phyloP scores from a whole-genome alignment of 2,113 vertebrate species.

The Coptodon rendalli region DNA sequence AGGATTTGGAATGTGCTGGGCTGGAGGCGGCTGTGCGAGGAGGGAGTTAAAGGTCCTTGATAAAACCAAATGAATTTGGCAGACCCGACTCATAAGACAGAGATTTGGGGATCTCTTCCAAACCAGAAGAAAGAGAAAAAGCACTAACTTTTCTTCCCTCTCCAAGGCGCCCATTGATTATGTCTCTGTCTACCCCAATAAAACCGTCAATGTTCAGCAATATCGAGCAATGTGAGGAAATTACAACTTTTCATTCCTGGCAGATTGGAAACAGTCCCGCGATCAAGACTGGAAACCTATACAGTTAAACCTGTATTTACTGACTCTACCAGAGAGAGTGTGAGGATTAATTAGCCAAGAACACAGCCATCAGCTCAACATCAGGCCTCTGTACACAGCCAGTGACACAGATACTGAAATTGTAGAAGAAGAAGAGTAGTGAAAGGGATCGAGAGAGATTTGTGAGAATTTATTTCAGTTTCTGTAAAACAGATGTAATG shows the following conservation, averaged over 20 bases:
- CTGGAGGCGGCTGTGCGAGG: slow-evolving; percentile 6
- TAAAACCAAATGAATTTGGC: slow-evolving; percentile 70
- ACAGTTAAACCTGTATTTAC: not conserved
- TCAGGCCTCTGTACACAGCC: not conserved
- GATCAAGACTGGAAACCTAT: not conserved
- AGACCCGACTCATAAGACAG: slow-evolving; percentile 46
- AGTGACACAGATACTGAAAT: not conserved
- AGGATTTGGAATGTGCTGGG: slow-evolving; percentile 31
- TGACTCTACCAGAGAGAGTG: not conserved
- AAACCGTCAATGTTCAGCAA: slow-evolving; percentile 64
- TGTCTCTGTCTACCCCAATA: slow-evolving; percentile 62
- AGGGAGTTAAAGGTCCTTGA: slow-evolving; percentile 61
- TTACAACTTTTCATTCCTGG: slow-evolving; percentile 49
- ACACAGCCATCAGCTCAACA: not conserved
- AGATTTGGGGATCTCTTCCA: slow-evolving; percentile 53
- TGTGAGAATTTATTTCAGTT: not conserved
- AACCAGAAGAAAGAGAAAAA: slow-evolving; percentile 60
- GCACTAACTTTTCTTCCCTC: slow-evolving; percentile 49
- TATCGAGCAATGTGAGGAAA: slow-evolving; percentile 56
- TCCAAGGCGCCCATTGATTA: slow-evolving; percentile 65
- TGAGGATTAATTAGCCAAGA: slow-evolving; percentile 5
- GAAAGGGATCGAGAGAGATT: not conserved
- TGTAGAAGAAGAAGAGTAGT: not conserved
- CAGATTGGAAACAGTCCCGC: slow-evolving; percentile 45
- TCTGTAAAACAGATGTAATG: not conserved